phyloP scores from a whole-genome alignment of 2,888 invertebrate genomes.

The Apodemia mormo region DNA sequence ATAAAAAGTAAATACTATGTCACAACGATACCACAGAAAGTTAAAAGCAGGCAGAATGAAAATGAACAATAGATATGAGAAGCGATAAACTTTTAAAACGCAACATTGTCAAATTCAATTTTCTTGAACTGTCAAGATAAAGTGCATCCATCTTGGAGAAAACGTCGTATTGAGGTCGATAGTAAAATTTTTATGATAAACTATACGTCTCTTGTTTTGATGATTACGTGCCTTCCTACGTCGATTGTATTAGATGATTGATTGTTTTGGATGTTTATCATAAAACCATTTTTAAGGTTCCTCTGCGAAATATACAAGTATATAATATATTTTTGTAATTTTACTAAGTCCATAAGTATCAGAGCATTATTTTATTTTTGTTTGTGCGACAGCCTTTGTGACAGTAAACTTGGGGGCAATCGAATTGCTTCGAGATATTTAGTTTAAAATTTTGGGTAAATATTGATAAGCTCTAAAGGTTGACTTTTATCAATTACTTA shows the following conservation, averaged over 20 bases:
- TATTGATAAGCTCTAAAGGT: too few relatives aligned
- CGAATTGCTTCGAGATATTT: too few relatives aligned
- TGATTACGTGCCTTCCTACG: not conserved
- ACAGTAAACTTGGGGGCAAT: too few relatives aligned
- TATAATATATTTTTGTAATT: too few relatives aligned
- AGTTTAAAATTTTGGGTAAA: too few relatives aligned
- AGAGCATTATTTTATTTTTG: too few relatives aligned
- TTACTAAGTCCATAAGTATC: too few relatives aligned
- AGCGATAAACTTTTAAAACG: slow-evolving; percentile 21
- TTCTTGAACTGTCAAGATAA: slow-evolving; percentile 33
- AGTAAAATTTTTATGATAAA: slow-evolving; percentile 14
- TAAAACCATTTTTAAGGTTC: too few relatives aligned
- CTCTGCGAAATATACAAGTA: too few relatives aligned
- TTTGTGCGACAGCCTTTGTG: too few relatives aligned
- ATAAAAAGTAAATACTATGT: slow-evolving; percentile 25
- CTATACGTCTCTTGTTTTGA: slow-evolving; percentile 11
- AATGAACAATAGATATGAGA: slow-evolving; percentile 21
- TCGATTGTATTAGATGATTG: not conserved
- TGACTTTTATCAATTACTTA: too few relatives aligned
- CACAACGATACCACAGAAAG: not conserved
- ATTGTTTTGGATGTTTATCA: not conserved
- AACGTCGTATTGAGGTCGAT: slow-evolving; percentile 11
- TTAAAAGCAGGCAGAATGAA: slow-evolving; percentile 2
- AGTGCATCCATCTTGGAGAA: slow-evolving; percentile 26
- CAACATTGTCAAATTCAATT: slow-evolving; percentile 41